These are phyloP conservation scores for Drosophila eugracilis DNA, from an alignment of 1,140 invertebrate genomes.

Conservation along the genomic window DNA sequence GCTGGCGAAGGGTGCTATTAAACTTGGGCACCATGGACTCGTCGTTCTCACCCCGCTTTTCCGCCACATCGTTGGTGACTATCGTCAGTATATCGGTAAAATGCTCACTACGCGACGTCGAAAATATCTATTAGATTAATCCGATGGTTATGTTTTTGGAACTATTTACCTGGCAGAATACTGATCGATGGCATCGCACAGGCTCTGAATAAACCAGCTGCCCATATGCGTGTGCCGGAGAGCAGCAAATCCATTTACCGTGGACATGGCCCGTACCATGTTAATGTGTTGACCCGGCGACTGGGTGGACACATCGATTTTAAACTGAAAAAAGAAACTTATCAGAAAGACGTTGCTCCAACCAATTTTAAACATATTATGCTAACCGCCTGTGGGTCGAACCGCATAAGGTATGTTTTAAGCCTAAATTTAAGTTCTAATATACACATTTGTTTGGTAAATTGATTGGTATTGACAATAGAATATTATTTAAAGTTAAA, in stretches of 20 bases:
- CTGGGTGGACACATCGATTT: slow-evolving; percentile 36
- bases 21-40: slow-evolving; percentile 61
- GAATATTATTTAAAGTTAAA: too few species aligned
- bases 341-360: too few species aligned
- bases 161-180: slow-evolving; percentile 50
- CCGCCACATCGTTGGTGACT: slow-evolving; percentile 51
- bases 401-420: too few species aligned
- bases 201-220: slow-evolving; percentile 79
- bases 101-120: slow-evolving; percentile 42
- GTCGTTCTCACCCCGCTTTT: slow-evolving; percentile 57
- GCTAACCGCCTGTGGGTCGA: too few species aligned
- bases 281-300: slow-evolving; percentile 55
- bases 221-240: slow-evolving; percentile 70
- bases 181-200: slow-evolving; percentile 57
- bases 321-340: slow-evolving; percentile 22
- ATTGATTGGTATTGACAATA: too few species aligned
- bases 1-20: slow-evolving; percentile 36
- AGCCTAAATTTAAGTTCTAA: too few species aligned
- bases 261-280: slow-evolving; percentile 74
- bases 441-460: too few species aligned
- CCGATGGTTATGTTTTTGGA: background rate
- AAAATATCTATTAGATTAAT: background rate
- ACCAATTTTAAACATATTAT: too few species aligned
- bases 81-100: slow-evolving; percentile 71
- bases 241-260: slow-evolving; percentile 66